Evolutionary conservation across 2,113 vertebrate genomes (phyloP).

Genomic region (Hippocampus comes): DNA sequence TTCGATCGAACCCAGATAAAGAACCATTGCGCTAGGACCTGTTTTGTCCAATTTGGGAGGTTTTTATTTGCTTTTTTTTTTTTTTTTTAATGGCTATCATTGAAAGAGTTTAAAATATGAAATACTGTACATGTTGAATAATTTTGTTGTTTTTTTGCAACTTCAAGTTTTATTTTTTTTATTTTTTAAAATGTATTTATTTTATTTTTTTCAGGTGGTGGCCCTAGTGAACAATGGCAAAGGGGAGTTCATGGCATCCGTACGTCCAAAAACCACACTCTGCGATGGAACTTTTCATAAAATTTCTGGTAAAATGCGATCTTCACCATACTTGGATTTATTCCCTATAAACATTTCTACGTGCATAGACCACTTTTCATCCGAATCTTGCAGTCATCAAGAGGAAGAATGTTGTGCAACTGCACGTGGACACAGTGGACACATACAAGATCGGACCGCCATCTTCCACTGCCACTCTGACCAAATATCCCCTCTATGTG

Average conservation of each 20-base stretch:
- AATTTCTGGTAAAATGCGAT: slow-evolving; percentile 78
- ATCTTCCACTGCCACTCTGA: slow-evolving; percentile 33
- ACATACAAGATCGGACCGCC: slow-evolving; percentile 72
- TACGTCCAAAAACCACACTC: slow-evolving; percentile 76
- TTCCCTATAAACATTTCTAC: background rate
- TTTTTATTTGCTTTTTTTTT: no score
- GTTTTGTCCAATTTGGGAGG: no score
- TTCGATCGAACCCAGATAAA: no score
- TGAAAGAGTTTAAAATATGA: no score
- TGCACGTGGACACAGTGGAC: slow-evolving; percentile 78
- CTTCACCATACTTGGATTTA: background rate
- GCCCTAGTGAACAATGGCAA: slow-evolving; percentile 77
- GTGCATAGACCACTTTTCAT: background rate
- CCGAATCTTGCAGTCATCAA: slow-evolving; percentile 76
- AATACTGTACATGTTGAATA: background rate
- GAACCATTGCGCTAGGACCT: no score
- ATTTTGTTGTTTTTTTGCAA: no score
- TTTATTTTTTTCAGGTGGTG: slow-evolving; percentile 71
- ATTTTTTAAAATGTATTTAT: no score
- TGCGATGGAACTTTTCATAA: slow-evolving; percentile 88
- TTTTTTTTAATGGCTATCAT: no score
- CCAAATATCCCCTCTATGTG: slow-evolving; percentile 76
- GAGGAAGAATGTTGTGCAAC: slow-evolving; percentile 74
- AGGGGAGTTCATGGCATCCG: slow-evolving; percentile 74
- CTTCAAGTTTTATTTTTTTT: no score